Conservation (phyloP, 2,797 vertebrate genomes). For the Brachymystax lenok region DNA sequence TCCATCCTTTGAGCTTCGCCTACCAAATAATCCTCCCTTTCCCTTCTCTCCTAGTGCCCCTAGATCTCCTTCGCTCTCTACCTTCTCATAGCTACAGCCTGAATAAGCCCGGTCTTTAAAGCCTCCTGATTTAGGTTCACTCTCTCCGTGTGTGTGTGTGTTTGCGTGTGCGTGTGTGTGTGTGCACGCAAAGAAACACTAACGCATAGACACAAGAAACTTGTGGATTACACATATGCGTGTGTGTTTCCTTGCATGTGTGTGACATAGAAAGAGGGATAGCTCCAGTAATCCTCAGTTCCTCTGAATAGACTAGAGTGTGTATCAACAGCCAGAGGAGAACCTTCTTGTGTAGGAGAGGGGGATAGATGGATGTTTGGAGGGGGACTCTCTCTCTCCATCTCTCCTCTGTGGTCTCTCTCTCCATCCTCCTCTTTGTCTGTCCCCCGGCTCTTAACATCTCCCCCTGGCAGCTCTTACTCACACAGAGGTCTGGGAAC, state of each 20-base stretch:
- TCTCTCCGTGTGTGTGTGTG: no score
- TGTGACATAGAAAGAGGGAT: not conserved
- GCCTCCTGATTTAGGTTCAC: not conserved
- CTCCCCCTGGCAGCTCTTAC: constrained; percentile 47
- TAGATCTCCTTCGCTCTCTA: constrained; percentile 1
- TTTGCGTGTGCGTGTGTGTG: not conserved
- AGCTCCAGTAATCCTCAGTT: not conserved
- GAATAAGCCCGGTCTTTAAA: not conserved
- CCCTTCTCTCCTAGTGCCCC: constrained; percentile 4
- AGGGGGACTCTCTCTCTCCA: not conserved
- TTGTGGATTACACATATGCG: not conserved
- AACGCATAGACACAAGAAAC: no score
- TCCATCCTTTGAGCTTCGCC: constrained; percentile 47
- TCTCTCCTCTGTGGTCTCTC: constrained; percentile 30
- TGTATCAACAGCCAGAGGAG: constrained; percentile 1
- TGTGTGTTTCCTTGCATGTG: not conserved
- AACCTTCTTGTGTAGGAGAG: constrained; percentile 10
- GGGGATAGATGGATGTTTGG: constrained; percentile 33
- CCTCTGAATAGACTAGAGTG: not conserved
- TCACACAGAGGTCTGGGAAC: constrained; percentile 51
- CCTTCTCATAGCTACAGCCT: not conserved
- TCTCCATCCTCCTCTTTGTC: constrained; percentile 18
- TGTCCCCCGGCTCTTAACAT: constrained; percentile 39
- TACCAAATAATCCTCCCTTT: constrained; percentile 26
- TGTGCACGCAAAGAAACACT: not conserved